These are phyloP conservation scores for Ctenomys sociabilis DNA, from an alignment of 2,113 vertebrate species.

Conservation along the genomic window DNA sequence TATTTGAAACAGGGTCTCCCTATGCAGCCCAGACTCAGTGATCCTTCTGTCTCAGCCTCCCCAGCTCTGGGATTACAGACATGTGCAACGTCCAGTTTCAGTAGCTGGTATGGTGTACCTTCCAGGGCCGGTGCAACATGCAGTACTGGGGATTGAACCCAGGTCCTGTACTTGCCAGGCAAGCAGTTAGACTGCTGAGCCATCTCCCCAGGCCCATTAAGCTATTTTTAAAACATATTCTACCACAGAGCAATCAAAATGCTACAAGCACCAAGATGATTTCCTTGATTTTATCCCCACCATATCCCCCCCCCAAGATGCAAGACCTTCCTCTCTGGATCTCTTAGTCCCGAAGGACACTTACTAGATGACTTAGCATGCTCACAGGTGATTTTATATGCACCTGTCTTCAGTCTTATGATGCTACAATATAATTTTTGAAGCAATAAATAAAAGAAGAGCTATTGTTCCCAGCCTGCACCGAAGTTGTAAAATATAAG, in stretches of 20 bases:
- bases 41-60: too few relatives aligned
- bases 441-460: conserved; percentile 25
- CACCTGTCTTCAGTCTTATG: neutral
- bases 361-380: neutral
- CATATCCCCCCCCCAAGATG: neutral
- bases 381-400: neutral
- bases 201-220: neutral
- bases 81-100: too few relatives aligned
- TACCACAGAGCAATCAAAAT: neutral
- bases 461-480: neutral
- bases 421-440: conserved; percentile 11
- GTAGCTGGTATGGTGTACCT: too few relatives aligned
- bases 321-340: neutral
- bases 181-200: too few relatives aligned
- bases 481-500: neutral
- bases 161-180: too few relatives aligned
- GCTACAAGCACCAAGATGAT: neutral
- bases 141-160: too few relatives aligned
- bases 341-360: neutral
- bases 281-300: neutral
- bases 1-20: too few relatives aligned
- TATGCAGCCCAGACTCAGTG: too few relatives aligned
- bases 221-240: neutral
- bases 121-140: too few relatives aligned
- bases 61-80: too few relatives aligned